These are phyloP conservation scores for Heliothis subflexa DNA, from an alignment of 1,140 invertebrate species.

Conservation along the genomic window DNA sequence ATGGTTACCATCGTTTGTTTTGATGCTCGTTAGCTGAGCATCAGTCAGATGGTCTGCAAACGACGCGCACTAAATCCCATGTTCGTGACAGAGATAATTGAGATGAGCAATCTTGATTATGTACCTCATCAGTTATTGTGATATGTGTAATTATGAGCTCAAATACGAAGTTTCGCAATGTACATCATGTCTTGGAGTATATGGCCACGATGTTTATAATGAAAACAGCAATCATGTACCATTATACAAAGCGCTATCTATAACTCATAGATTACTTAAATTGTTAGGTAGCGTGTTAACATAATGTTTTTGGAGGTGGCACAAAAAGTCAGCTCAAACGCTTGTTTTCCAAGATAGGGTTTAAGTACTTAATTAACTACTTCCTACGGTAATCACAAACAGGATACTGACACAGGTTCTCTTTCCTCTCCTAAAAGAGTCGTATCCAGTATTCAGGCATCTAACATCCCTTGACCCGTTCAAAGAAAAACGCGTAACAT, in stretches of 20 bases:
- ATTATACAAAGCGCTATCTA: not conserved
- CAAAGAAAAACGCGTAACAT: conserved; percentile 39
- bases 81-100: conserved; percentile 48
- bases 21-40: conserved; percentile 16
- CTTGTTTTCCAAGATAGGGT: no score
- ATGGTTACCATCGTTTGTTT: conserved; percentile 19
- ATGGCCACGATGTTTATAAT: not conserved
- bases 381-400: no score
- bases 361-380: no score
- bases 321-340: no score
- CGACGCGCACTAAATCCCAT: conserved; percentile 19
- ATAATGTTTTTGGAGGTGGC: no score
- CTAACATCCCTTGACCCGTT: conserved; percentile 39
- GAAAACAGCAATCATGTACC: not conserved
- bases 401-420: not conserved
- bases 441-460: not conserved
- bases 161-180: conserved; percentile 10
- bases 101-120: conserved; percentile 40
- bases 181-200: not conserved
- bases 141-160: conserved; percentile 36
- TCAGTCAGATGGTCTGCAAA: conserved; percentile 17
- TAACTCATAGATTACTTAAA: not conserved
- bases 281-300: no score
- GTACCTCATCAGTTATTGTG: conserved; percentile 29
- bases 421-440: not conserved